Evolutionary conservation across 2,797 vertebrate genomes (phyloP).

Genomic region (Betta splendens): DNA sequence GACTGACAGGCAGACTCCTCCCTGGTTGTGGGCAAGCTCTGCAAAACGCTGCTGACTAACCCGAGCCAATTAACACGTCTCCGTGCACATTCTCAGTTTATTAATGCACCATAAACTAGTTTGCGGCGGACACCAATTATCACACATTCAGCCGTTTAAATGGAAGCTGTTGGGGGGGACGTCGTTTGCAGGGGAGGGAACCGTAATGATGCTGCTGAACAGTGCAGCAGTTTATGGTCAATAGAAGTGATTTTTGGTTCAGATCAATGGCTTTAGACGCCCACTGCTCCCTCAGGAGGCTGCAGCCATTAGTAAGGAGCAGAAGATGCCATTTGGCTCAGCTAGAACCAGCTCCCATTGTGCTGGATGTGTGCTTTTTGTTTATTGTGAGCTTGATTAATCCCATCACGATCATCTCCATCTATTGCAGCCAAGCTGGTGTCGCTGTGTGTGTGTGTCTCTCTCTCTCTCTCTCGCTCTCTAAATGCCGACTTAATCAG

Average conservation of each 20-base stretch:
- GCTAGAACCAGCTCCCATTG: constrained; percentile 37
- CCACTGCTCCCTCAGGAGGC: constrained; percentile 25
- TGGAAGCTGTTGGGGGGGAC: constrained; percentile 15
- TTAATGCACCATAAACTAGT: constrained; percentile 58
- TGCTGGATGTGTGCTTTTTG: constrained; percentile 49
- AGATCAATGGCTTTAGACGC: constrained; percentile 65
- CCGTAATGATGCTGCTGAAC: constrained; percentile 33
- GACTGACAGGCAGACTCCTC: constrained; percentile 58
- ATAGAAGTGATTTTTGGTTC: constrained; percentile 50
- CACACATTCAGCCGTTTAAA: constrained; percentile 37
- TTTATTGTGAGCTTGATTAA: constrained; percentile 59
- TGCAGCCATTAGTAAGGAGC: constrained; percentile 44
- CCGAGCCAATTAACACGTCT: constrained; percentile 69
- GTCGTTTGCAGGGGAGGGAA: constrained; percentile 13
- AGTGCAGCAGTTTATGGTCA: constrained; percentile 36
- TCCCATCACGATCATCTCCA: constrained; percentile 46
- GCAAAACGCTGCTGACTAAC: constrained; percentile 45
- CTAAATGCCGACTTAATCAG: constrained; percentile 53
- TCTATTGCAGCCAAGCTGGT: constrained; percentile 45
- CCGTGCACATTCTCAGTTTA: constrained; percentile 46
- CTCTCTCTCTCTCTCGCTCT: constrained; percentile 17
- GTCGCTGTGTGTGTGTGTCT: constrained; percentile 43
- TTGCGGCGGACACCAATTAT: constrained; percentile 55
- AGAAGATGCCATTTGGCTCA: constrained; percentile 44
- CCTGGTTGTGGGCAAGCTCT: constrained; percentile 41